Evolutionary conservation across 2,888 invertebrate genomes (phyloP).

Genomic region (Drepanosiphum platanoidis): DNA sequence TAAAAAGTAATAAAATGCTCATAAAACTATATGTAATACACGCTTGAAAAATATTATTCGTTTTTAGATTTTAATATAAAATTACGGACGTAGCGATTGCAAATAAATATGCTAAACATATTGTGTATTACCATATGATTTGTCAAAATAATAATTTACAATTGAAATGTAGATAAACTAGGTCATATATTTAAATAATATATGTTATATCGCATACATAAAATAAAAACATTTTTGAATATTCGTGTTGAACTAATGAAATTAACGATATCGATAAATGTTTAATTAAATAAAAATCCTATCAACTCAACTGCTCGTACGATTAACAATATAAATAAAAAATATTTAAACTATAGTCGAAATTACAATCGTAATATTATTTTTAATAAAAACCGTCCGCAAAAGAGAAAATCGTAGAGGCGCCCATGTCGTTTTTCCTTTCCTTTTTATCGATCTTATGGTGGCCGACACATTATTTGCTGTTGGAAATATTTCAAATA

Average conservation of each 20-base stretch:
- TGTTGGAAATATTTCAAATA: constrained; percentile 14
- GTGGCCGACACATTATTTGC: neutral
- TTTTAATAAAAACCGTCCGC: neutral
- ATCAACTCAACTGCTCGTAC: neutral
- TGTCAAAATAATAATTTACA: no score
- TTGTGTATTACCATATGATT: no score
- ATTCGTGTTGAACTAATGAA: neutral
- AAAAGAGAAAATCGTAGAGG: neutral
- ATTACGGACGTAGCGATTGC: no score
- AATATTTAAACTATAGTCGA: no score
- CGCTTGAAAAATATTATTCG: neutral
- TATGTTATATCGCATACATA: neutral
- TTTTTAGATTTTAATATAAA: neutral
- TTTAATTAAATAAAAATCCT: neutral
- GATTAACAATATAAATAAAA: neutral
- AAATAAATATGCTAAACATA: no score
- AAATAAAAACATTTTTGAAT: neutral
- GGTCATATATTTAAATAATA: no score
- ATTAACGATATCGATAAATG: neutral
- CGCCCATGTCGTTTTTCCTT: neutral
- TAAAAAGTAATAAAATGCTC: neutral
- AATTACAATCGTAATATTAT: neutral
- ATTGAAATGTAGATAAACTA: neutral
- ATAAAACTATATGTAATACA: neutral
- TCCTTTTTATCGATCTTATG: neutral